Base-by-base conservation (phyloP, 2,113 vertebrate species). In the Muscicapa adusta region DNA sequence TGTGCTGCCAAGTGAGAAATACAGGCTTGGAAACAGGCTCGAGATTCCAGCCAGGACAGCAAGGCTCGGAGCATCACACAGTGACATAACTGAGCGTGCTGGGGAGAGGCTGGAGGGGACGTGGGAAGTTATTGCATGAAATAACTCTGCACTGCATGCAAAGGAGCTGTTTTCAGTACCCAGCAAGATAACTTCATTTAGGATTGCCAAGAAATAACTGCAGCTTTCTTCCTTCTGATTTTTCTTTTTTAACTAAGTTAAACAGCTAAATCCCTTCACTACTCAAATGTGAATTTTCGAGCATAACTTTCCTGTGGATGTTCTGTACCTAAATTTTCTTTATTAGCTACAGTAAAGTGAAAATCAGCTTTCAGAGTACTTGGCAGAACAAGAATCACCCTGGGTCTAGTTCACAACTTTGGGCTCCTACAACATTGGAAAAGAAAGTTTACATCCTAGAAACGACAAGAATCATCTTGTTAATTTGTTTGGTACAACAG, bases 1-100 rank as follows among this genome's bases (percentile, higher is more conserved):
- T 81, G 93, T 68, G 96, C 96, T 97, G 96, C 94, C 96, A 97
- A 96, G 95, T 97, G 94, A 97, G 96, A 96, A 96, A 97, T 54
- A 92, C 94, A 95, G 78, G 94, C 95, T 94, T 96, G 94, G 96
- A 97, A 96, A 84, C 92, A 42, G 79, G 40, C 83, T 95, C 15
- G 60, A 97, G 93, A 96, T 89, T 93, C 94, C 96, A 96, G 95
- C 93, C 96, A 97, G 96, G 95, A 96, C 94, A 96, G 94, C 92
- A 9, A 78, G 72, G 94, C 96, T 96, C 2, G 9, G 68, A 96
- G 96, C 96, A 95, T 93, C 93, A 34, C 85, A 91, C 31, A 96
- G 93, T 90, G 96, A 96, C 96, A 96, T 57, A 94, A 88, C 88
- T 19, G 8, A 83, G 88, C 42, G 3, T n/a, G 88, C 24, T 90